Base-by-base conservation (phyloP, 2,797 vertebrate genomes). In the Oreochromis grahami region DNA sequence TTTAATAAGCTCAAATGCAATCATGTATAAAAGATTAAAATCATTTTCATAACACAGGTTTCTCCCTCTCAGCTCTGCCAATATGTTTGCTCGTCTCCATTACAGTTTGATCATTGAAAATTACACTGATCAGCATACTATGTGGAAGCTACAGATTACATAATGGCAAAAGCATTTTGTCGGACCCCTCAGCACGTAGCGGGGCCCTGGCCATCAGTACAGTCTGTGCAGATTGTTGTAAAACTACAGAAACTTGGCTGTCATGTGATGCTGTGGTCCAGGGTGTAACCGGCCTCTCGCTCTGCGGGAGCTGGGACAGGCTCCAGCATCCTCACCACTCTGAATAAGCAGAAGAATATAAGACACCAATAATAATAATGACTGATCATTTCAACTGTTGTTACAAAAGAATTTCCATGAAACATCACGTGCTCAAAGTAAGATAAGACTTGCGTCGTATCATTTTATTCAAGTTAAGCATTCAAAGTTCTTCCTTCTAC, bases 161-260 rank as follows among this genome's bases (percentile, higher is more conserved):
- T n/a, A n/a, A n/a, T n/a, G n/a, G n/a, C n/a, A n/a, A n/a, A n/a
- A n/a, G n/a, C n/a, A n/a, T n/a, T n/a, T n/a, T n/a, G n/a, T n/a
- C n/a, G n/a, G n/a, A n/a, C n/a, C n/a, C n/a, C n/a, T n/a, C n/a
- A n/a, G n/a, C n/a, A 24, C 8, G 8, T 68, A 15, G 36, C 5
- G 0, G 5, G 36, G 11, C 48, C 19, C 7, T 19, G 7, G 17
- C n/a, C 36, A 24, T 5, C 19, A 5, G n/a, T 24, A 0, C 34
- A 65, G 9, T 14, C 34, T 13, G 36, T 65, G 19, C 7, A 56
- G 24, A 29, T 56, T 14, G 24, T 29, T 26, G 7, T 8, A 56
- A 5, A 56, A 3, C 13, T 8, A 15, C 24, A 56, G 13, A 29
- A 21, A 29, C 53, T 4, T 8, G 4, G 4, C 17, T 52, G 52